A percentile compares a stretch with the other conserved stretches of the same genome.
Conservation (phyloP, 35 echinoderm and acorn worm species). For the Diadema setosum region DNA sequence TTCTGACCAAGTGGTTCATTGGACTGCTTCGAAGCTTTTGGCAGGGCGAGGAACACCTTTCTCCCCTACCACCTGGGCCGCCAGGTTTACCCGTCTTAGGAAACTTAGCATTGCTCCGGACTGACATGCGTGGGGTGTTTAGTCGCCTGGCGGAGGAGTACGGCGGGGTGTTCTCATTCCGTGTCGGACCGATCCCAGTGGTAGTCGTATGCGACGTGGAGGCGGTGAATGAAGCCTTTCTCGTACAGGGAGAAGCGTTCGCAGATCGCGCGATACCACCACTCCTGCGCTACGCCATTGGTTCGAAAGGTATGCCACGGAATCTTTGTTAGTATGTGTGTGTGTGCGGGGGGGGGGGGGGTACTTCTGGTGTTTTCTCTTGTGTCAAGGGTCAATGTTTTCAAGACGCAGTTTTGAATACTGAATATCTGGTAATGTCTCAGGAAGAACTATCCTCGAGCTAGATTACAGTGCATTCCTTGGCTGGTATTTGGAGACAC, state of each 20-base stretch:
- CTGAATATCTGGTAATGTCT: background rate
- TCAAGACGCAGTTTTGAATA: background rate
- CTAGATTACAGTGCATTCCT: too few relatives aligned
- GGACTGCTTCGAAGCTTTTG: too few relatives aligned
- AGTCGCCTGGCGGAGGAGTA: background rate
- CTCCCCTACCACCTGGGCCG: background rate
- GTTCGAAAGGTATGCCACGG: background rate
- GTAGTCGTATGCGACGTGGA: background rate
- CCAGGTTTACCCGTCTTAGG: background rate
- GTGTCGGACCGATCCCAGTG: background rate
- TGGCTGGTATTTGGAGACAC: too few relatives aligned
- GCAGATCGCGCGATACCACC: background rate
- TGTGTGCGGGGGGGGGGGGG: background rate
- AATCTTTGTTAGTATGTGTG: background rate
- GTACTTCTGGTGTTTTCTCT: background rate
- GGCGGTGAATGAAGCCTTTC: slow-evolving; percentile 1
- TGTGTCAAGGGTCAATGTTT: background rate
- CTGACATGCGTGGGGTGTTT: background rate
- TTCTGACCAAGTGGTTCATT: too few relatives aligned
- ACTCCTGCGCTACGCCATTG: background rate
- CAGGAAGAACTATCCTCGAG: background rate
- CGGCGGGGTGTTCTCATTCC: background rate
- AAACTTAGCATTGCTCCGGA: background rate
- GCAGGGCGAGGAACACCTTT: too few relatives aligned
- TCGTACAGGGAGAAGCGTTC: slow-evolving; percentile 10